Evolutionary conservation across 2,113 vertebrate genomes (phyloP), one percentile per base, ranked within the genome.

Genomic region (Eulemur rufifrons): DNA sequence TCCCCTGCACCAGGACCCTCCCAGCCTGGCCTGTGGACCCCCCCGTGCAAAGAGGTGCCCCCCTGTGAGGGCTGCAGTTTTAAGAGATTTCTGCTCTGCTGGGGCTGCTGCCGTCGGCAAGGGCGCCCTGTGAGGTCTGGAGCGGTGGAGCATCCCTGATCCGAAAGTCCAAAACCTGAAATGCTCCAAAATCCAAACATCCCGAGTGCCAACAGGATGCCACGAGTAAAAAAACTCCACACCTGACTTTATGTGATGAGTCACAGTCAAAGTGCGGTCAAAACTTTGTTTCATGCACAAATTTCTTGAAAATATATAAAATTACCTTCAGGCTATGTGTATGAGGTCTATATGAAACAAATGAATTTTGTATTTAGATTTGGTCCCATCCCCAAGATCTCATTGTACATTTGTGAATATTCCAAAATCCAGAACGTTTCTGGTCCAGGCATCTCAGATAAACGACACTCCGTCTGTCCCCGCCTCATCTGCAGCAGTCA

Each of bases 31-130:
- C 56, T 6, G 8, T 17, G 64, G 14, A 11, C n/a, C 71, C 37
- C 10, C 2, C n/a, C 8, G 0, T 2, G 0, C 8, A 14, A 5
- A 32, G 0, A 0, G 9, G 45, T 4, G 21, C 47, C 45, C 34
- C 3, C 68, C 47, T 20, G 4, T 9, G 11, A 73, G 37, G 3
- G 1, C 34, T 50, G n/a, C 18, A 3, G 4, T 17, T 37, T 68
- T 20, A 39, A 50, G 80, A 50, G 52, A 2, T 5, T 15, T 71
- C 21, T 27, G 37, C 8, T 25, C 64, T 12, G 59, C 47, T 52
- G 8, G 23, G 7, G n/a, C 20, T 13, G 32, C 0, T 45, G 23
- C 34, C 37, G 7, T 81, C 50, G 21, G 23, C 12, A 86, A 71
- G 66, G 85, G n/a, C 2, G 3, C 39, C n/a, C 82, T 23, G 7